Evolutionary conservation across 1,140 invertebrate genomes (phyloP).

Genomic region (Drosophila funebris): DNA sequence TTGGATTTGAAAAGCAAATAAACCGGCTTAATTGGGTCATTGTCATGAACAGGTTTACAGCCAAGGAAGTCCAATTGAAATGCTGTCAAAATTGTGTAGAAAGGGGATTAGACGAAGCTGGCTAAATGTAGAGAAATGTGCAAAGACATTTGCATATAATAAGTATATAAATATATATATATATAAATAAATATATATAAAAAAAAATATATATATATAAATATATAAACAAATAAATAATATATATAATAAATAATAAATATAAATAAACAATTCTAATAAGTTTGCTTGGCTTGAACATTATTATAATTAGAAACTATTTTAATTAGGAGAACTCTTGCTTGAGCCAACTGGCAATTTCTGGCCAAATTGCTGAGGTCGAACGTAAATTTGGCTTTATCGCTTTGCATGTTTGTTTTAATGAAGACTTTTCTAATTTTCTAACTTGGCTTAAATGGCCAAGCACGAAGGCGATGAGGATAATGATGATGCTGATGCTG

Average conservation of each 20-base stretch:
- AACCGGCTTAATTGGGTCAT: constrained; percentile 11
- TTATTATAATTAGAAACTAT: neutral
- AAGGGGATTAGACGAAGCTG: neutral
- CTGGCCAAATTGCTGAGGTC: constrained; percentile 7
- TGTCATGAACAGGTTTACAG: constrained; percentile 9
- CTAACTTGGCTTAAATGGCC: constrained; percentile 12
- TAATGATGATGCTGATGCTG: neutral
- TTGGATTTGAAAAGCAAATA: neutral
- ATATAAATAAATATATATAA: too few species aligned
- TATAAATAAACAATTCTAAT: too few species aligned
- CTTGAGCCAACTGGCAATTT: neutral
- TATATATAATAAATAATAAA: neutral
- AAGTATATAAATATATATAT: too few species aligned
- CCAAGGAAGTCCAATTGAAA: neutral
- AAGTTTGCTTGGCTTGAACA: too few species aligned
- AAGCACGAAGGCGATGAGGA: neutral
- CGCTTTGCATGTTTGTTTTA: constrained; percentile 38
- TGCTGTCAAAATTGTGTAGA: constrained; percentile 5
- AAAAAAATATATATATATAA: too few species aligned
- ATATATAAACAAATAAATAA: neutral
- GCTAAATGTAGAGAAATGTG: too few species aligned
- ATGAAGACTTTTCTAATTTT: constrained; percentile 50
- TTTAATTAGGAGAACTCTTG: neutral
- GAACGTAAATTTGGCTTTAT: constrained; percentile 22
- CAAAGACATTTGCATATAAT: too few species aligned